A percentile compares a stretch with the other conserved stretches of the same genome.
Conservation (phyloP, 1,140 invertebrate genomes). For the Nilaparvata lugens region DNA sequence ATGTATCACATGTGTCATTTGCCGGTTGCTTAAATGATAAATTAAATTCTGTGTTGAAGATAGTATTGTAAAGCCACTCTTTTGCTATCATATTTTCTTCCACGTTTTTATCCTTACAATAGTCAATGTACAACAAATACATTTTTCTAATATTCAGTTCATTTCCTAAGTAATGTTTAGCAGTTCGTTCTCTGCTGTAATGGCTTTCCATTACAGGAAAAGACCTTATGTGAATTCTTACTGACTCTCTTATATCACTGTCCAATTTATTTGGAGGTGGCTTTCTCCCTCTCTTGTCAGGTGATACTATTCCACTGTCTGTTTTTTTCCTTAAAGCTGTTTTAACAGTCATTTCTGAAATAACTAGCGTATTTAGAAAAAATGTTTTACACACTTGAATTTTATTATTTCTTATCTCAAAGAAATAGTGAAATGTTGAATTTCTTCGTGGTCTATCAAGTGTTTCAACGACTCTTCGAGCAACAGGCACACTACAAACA, state of each 20-base stretch:
- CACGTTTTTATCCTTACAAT: neutral
- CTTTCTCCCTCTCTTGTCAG: conserved; percentile 11
- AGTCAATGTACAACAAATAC: neutral
- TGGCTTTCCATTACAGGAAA: conserved; percentile 14
- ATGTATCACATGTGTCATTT: conserved; percentile 16
- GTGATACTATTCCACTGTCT: conserved; percentile 5
- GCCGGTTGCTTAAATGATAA: conserved; percentile 6
- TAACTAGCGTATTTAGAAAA: conserved; percentile 12
- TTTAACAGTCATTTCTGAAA: conserved; percentile 4
- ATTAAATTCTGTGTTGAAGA: conserved; percentile 12
- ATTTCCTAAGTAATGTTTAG: conserved; percentile 12
- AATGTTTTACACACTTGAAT: conserved; percentile 13
- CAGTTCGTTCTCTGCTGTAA: conserved; percentile 14
- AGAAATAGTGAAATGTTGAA: neutral
- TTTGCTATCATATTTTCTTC: conserved; percentile 4
- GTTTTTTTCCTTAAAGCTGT: conserved; percentile 7
- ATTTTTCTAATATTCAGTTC: conserved; percentile 9
- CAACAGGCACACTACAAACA: neutral
- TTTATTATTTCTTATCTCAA: conserved; percentile 8
- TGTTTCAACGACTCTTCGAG: neutral
- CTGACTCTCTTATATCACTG: conserved; percentile 8
- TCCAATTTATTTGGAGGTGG: conserved; percentile 13
- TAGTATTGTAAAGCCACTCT: conserved; percentile 7
- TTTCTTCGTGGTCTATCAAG: neutral
- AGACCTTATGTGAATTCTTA: conserved; percentile 11